Percentiles rank a stretch among this genome's conserved stretches.
These are phyloP conservation scores for Patella caerulea DNA, from an alignment of 2,888 invertebrate species.

Conservation along the genomic window DNA sequence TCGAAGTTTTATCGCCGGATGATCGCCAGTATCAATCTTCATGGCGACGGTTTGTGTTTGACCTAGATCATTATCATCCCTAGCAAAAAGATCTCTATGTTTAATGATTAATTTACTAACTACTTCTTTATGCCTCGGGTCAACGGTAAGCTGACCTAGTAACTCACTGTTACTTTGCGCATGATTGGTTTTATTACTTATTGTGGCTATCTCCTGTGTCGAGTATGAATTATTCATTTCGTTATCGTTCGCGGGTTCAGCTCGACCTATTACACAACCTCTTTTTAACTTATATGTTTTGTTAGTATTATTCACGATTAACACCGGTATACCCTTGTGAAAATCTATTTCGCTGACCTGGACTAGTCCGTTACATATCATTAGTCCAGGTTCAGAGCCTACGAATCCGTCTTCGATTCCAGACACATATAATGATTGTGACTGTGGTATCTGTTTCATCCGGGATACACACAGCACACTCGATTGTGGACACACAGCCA, in stretches of 20 bases:
- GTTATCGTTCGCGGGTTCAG: background rate
- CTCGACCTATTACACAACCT: constrained; percentile 8
- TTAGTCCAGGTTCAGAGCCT: background rate
- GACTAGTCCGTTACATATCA: background rate
- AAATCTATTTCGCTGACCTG: background rate
- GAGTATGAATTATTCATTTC: background rate
- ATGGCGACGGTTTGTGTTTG: too few species aligned
- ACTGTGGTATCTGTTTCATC: too few species aligned
- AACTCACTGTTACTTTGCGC: background rate
- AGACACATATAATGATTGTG: background rate
- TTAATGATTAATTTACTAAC: background rate
- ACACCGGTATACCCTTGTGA: background rate
- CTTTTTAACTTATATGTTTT: constrained; percentile 1
- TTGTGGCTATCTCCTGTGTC: background rate
- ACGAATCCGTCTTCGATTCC: background rate
- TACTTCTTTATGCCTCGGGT: background rate
- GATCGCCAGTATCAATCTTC: too few species aligned
- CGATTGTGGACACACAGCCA: too few species aligned
- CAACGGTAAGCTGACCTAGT: background rate
- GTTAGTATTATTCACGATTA: background rate
- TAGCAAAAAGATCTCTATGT: constrained; percentile 28
- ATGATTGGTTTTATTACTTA: background rate
- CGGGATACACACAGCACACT: too few species aligned
- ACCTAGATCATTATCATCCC: too few species aligned
- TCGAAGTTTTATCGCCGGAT: too few species aligned